Conservation (phyloP, 2,113 vertebrate species). For the Eulacestoma nigropectus region DNA sequence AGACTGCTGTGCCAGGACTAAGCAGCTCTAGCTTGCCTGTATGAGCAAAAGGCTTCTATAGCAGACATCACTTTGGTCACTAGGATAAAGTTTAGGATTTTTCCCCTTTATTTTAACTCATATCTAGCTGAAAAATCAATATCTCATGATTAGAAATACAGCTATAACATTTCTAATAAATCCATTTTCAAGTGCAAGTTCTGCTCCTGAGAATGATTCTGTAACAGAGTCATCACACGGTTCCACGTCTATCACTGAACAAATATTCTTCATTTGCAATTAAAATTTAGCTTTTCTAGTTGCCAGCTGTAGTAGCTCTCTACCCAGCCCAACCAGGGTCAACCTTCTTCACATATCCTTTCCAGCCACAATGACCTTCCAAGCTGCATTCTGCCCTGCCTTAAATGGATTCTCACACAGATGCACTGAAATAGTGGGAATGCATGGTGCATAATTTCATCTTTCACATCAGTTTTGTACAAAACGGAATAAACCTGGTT, state of each 20-base stretch:
- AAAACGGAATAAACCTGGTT: background rate
- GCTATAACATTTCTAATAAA: constrained; percentile 47
- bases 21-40: background rate
- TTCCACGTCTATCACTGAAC: background rate
- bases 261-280: background rate
- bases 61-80: background rate
- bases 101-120: background rate
- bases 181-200: constrained; percentile 12
- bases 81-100: background rate
- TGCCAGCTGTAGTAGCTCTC: background rate
- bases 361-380: background rate
- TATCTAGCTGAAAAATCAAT: constrained; percentile 43
- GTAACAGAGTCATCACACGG: background rate
- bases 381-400: background rate
- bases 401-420: background rate
- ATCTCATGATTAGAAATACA: constrained; percentile 33
- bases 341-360: background rate
- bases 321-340: background rate
- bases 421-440: background rate
- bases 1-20: background rate
- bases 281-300: background rate
- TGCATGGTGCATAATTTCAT: background rate
- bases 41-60: background rate
- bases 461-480: background rate
- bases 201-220: background rate